Evolutionary conservation across 37 sponge, comb jelly and placozoan species (phyloP), one percentile per base, ranked within the genome.

Genomic region (Haliclona indistincta): DNA sequence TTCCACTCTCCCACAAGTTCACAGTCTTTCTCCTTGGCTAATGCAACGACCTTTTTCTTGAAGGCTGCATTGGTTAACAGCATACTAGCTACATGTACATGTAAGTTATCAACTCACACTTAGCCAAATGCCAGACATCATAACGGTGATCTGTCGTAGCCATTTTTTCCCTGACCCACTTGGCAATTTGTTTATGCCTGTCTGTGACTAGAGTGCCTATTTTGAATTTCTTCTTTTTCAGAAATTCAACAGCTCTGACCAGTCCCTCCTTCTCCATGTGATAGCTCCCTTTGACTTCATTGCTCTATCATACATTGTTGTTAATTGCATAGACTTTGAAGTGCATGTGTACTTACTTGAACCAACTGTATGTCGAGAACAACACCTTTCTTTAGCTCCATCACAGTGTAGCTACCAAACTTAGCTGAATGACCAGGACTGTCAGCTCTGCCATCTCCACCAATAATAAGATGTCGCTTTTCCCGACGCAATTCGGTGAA

Each of bases 401-500:
- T 60, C 23, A 71, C 8, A 11, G 53, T 61, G 65, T 81, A 81
- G 23, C 64, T 43, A 0, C 82, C 82, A 70, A 42, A 81, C 71
- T 81, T 81, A 32, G 82, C 82, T 42, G 51, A 55, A 43, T 81
- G 74, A 20, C 73, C 82, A 43, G 82, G 82, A 73, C 82, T 81
- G 65, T 81, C 82, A 44, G 64, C 63, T 41, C 82, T 70, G 25
- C 73, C 73, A 71, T 71, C 73, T 25, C 73, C 73, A 26, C 68
- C 68, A 67, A 67, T 7, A 20, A 67, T 29, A 34, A 67, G 68
- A 30, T 20, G 13, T n/a, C 6, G 6, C 6, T 58, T 23, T 20
- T 23, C 26, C 13, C 6, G 7, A 0, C 71, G 62, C 60, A 58
- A 26, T 32, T 33, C 38, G 10, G 37, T 20, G 5, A 66, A 5